A percentile compares a stretch with the other conserved stretches of the same genome.
Evolutionary conservation across 2,113 vertebrate species (phyloP).

Genomic region (Dinomys branickii): DNA sequence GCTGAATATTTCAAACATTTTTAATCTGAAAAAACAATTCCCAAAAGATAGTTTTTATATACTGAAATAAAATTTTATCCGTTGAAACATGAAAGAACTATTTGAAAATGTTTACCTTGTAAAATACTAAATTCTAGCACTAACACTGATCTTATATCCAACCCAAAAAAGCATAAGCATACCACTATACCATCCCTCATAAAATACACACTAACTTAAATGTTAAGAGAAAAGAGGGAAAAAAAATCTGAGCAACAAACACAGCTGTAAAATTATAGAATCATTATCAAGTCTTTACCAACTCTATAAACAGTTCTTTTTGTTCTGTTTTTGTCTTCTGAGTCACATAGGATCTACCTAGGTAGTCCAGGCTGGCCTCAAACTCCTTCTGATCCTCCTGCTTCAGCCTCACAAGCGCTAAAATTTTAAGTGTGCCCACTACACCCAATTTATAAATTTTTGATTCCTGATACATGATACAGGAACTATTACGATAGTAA

Average conservation of each 20-base stretch:
- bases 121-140: slow-evolving; percentile 20
- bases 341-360: not conserved
- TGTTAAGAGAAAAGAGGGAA: not conserved
- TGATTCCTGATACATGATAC: not conserved
- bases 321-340: not conserved
- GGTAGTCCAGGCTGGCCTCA: not conserved
- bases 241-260: not conserved
- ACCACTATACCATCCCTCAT: not conserved
- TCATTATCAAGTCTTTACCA: slow-evolving; percentile 7
- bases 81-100: slow-evolving; percentile 26
- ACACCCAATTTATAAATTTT: not conserved
- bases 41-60: slow-evolving; percentile 20
- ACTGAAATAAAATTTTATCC: slow-evolving; percentile 42
- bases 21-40: slow-evolving; percentile 32
- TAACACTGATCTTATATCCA: slow-evolving; percentile 12
- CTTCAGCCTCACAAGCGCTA: not conserved
- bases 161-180: not conserved
- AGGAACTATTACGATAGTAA: not conserved
- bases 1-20: slow-evolving; percentile 15
- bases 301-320: slow-evolving; percentile 5
- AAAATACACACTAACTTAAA: slow-evolving; percentile 29
- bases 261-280: not conserved
- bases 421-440: not conserved
- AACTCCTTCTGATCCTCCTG: not conserved
- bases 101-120: not conserved